Conservation (phyloP, 2,113 vertebrate genomes). For the Phainopepla nitens region DNA sequence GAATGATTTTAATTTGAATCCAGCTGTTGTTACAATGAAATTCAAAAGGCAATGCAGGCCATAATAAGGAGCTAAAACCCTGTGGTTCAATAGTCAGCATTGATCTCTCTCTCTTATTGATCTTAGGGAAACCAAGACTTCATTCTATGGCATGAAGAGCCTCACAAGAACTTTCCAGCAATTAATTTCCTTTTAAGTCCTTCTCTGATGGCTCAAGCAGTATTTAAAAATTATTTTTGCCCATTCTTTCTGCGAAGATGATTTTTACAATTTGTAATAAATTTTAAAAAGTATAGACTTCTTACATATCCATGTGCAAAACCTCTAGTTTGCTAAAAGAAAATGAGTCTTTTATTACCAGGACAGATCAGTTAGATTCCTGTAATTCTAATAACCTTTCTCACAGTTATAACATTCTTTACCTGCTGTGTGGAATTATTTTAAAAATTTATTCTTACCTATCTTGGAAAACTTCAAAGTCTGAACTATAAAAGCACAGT, state of each 20-base stretch:
- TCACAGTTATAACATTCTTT: background rate
- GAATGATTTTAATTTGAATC: background rate
- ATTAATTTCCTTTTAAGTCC: slow-evolving; percentile 25
- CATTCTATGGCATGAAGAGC: background rate
- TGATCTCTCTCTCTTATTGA: background rate
- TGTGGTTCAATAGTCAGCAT: background rate
- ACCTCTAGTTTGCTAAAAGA: background rate
- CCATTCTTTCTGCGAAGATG: background rate
- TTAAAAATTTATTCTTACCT: background rate
- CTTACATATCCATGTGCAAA: background rate
- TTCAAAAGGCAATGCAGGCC: background rate
- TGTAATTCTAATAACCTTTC: background rate
- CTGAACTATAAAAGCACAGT: background rate
- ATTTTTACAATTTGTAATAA: background rate
- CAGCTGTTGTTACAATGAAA: background rate
- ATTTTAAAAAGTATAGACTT: background rate
- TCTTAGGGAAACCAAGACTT: slow-evolving; percentile 13
- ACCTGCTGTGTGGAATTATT: background rate
- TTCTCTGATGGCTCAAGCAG: background rate
- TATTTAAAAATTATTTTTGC: background rate
- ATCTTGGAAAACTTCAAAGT: background rate
- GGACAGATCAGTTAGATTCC: background rate
- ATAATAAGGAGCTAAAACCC: slow-evolving; percentile 19
- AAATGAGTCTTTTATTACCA: background rate
- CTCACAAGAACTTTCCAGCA: background rate